A percentile compares a stretch with the other conserved stretches of the same genome.
Evolutionary conservation across 2,113 vertebrate species (phyloP).

Genomic region (Leptodactylus fuscus): DNA sequence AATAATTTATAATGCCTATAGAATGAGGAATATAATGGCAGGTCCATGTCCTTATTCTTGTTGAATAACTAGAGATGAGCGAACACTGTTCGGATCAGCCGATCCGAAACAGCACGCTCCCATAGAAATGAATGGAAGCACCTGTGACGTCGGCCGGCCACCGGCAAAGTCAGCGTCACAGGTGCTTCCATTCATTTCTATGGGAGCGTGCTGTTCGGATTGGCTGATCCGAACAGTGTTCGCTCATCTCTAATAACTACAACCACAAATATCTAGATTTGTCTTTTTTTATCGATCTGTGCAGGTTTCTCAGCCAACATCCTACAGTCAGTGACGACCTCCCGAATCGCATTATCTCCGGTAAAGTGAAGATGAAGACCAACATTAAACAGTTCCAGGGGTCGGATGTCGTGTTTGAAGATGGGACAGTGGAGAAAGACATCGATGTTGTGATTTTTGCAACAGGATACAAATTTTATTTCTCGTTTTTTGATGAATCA

Average conservation of each 20-base stretch:
- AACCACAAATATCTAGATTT: background rate
- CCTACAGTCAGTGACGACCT: constrained; percentile 78
- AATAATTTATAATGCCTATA: too few relatives aligned
- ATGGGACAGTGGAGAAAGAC: constrained; percentile 76
- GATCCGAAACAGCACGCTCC: too few relatives aligned
- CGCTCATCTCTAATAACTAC: too few relatives aligned
- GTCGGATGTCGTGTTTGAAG: constrained; percentile 77
- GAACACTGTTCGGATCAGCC: too few relatives aligned
- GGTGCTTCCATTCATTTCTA: too few relatives aligned
- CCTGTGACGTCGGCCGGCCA: too few relatives aligned
- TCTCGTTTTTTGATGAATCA: constrained; percentile 80
- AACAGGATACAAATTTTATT: constrained; percentile 80
- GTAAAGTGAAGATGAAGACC: constrained; percentile 79
- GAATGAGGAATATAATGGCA: background rate
- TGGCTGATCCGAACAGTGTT: too few relatives aligned
- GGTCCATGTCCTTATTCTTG: background rate
- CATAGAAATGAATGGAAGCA: too few relatives aligned
- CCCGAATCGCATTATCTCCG: constrained; percentile 81
- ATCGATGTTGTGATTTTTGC: constrained; percentile 83
- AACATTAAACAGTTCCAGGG: constrained; percentile 77
- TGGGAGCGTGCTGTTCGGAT: too few relatives aligned
- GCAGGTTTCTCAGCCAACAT: constrained; percentile 67
- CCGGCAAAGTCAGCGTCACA: too few relatives aligned
- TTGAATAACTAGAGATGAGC: too few relatives aligned
- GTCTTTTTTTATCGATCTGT: background rate